phyloP scores from a whole-genome alignment of 2,797 vertebrate genomes.

The Vespertilio murinus region DNA sequence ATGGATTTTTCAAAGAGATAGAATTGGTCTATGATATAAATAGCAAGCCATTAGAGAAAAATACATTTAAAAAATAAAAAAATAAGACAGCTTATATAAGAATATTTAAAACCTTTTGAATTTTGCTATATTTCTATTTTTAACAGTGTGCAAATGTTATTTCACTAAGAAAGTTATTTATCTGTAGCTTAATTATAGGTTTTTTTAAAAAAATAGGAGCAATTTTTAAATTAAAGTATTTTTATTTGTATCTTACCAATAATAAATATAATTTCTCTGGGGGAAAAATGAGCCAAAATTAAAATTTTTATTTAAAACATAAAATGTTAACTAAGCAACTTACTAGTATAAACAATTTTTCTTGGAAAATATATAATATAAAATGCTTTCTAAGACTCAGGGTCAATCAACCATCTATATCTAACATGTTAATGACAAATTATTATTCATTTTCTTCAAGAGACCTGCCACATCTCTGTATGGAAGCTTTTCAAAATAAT shows the following conservation, averaged over 20 bases:
- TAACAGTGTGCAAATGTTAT: not conserved
- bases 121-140: not conserved
- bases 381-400: not conserved
- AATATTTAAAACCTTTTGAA: not conserved
- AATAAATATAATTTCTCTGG: not conserved
- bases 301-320: not conserved
- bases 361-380: not conserved
- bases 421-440: not conserved
- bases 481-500: not conserved
- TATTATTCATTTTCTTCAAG: slow-evolving; percentile 15
- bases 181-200: not conserved
- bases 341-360: not conserved
- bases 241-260: not conserved
- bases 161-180: not conserved
- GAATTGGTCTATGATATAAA: not conserved
- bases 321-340: not conserved
- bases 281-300: not conserved
- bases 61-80: not conserved
- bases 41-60: not conserved
- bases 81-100: not conserved
- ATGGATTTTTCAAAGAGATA: not conserved
- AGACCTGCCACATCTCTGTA: not conserved
- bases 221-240: not conserved
- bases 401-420: not conserved
- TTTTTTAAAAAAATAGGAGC: not conserved